Evolutionary conservation across 2,888 invertebrate genomes (phyloP).

Genomic region (Pardosa pseudoannulata): DNA sequence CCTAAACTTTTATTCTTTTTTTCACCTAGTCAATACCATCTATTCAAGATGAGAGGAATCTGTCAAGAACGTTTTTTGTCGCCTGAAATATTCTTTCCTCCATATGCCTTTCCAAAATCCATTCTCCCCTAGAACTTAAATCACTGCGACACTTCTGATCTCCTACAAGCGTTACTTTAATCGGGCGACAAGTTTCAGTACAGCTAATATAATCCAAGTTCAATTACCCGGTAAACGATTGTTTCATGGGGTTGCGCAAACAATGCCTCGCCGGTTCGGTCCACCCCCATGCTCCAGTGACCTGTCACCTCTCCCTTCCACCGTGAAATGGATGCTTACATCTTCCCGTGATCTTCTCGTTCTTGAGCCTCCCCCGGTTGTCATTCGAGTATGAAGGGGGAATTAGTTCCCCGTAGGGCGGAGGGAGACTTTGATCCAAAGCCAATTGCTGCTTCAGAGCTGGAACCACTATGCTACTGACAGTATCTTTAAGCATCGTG

Average conservation of each 20-base stretch:
- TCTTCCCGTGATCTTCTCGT: conserved; percentile 41
- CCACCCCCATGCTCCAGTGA: conserved; percentile 41
- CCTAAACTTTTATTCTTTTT: too few relatives aligned
- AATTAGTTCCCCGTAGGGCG: not conserved
- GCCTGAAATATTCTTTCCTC: conserved; percentile 2
- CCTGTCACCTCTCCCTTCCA: conserved; percentile 62
- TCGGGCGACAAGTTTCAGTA: not conserved
- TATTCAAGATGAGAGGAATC: not conserved
- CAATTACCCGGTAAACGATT: conserved; percentile 70
- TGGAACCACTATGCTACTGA: not conserved
- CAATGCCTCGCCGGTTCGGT: conserved; percentile 7
- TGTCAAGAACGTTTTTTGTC: not conserved
- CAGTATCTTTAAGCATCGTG: not conserved
- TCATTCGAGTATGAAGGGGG: conserved; percentile 28
- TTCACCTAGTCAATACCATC: too few relatives aligned
- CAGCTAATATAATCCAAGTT: conserved; percentile 54
- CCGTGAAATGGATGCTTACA: conserved; percentile 48
- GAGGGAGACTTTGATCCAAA: not conserved
- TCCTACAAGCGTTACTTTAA: conserved; percentile 1
- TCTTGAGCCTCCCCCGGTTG: not conserved
- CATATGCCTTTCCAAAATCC: not conserved
- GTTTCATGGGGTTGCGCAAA: conserved; percentile 9
- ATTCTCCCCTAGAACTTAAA: not conserved
- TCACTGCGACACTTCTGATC: not conserved
- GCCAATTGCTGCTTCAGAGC: not conserved